Conservation (phyloP, 2,113 vertebrate species). For the Suricata suricatta region DNA sequence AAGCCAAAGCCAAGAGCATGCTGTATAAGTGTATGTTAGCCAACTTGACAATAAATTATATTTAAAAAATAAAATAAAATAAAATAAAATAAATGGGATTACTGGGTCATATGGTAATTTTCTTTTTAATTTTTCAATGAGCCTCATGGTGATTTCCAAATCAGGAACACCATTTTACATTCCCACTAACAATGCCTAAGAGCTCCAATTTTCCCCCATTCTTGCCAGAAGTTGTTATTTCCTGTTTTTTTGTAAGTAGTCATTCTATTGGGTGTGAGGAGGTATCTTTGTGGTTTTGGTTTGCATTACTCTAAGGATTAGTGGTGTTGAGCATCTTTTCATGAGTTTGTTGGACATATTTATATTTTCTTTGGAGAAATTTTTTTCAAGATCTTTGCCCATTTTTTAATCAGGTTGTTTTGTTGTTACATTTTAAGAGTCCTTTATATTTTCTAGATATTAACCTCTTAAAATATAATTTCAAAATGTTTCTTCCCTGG, state of each 20-base stretch:
- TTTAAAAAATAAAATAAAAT: too few relatives aligned
- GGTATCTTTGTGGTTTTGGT: neutral
- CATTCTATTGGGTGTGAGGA: neutral
- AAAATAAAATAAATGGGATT: neutral
- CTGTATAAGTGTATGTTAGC: too few relatives aligned
- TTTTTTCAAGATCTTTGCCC: neutral
- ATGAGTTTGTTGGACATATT: neutral
- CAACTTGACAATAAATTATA: too few relatives aligned
- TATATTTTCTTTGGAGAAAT: neutral
- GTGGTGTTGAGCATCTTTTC: neutral
- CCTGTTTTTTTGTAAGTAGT: neutral
- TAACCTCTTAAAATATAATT: neutral
- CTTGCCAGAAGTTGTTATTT: neutral
- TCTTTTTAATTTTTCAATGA: conserved; percentile 6
- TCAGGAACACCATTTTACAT: neutral
- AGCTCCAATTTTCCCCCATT: neutral
- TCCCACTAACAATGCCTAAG: neutral
- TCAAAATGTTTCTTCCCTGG: neutral
- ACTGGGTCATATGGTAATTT: neutral
- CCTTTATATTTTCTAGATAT: neutral
- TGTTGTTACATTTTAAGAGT: neutral
- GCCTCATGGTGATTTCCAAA: neutral
- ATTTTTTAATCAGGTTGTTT: neutral
- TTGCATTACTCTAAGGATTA: neutral
- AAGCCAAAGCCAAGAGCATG: too few relatives aligned